Base-by-base conservation (phyloP, 1,140 invertebrate species). In the Anastrepha ludens region DNA sequence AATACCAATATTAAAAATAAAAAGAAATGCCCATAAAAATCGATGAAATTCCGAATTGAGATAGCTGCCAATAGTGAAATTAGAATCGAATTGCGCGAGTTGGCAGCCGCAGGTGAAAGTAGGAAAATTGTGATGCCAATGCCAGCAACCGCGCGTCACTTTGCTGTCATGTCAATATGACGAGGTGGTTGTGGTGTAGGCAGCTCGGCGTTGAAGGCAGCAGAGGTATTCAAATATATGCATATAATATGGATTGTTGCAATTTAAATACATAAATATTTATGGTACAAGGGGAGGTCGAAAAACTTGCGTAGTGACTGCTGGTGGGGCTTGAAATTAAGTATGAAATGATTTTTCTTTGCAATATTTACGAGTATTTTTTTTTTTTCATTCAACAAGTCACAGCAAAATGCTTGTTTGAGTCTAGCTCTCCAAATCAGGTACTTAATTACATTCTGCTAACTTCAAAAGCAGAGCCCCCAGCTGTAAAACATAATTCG, bases 151-250 rank as follows among this genome's bases (percentile, higher is more conserved):
- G 67, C 67, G 20, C 47, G 67, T 47, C 64, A 47, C 44, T 74
- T 74, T 74, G 64, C 17, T 74, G 41, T 74, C 67, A 44, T 74
- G 39, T 74, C 67, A 74, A 74, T 47, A 39, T 74, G 67, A 74
- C n/a, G 44, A 7, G 17, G 44, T 44, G 17, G 67, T 47, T 17
- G 67, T 44, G 67, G 41, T 44, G 67, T 44, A 11, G 67, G 50
- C 50, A 11, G 11, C 50, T 6, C 50, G 11, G 50, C 50, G 50
- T 11, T 55, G 50, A 55, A 47, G 41, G 67, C 41, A 74, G 39
- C 11, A 74, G 39, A 39, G 39, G 64, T 67, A 29, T 29, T 29
- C 1, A 55, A 55, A 55, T 67, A 67, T 29, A 67, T 67, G 29
- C 3, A 67, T 67, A 67, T 67, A 39, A 67, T 41, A 13, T 2